Conservation (phyloP, 2,113 vertebrate genomes). For the Coryphaenoides rupestris region DNA sequence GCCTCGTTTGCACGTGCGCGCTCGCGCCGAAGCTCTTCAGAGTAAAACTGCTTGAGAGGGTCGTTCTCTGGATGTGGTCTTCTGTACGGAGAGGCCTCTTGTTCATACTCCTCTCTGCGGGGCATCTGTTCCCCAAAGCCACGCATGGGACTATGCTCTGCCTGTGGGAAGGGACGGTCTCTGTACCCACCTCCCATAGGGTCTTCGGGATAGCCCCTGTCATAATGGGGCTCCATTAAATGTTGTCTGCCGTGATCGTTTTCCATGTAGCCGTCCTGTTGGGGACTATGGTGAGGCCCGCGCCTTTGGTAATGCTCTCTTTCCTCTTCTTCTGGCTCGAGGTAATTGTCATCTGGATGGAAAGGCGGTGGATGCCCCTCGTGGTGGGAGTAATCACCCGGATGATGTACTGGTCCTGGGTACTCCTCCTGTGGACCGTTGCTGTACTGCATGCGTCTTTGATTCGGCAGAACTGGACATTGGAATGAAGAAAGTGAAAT, state of each 20-base stretch:
- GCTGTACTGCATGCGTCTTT: slow-evolving; percentile 13
- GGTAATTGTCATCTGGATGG: slow-evolving; percentile 12
- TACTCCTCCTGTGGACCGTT: not conserved
- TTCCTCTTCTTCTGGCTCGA: slow-evolving; percentile 5
- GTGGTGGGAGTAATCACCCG: not conserved
- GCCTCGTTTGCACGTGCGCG: not conserved
- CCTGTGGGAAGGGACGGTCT: not conserved
- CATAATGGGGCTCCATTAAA: slow-evolving; percentile 21
- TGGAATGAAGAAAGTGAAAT: too few relatives aligned
- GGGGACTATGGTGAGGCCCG: not conserved
- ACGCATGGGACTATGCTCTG: slow-evolving; percentile 2
- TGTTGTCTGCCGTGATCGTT: slow-evolving; percentile 6
- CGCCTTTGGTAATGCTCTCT: not conserved
- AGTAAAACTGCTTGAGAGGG: slow-evolving; percentile 44
- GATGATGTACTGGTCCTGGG: slow-evolving; percentile 8
- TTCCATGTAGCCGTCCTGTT: slow-evolving; percentile 12
- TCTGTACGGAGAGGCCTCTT: slow-evolving; percentile 15
- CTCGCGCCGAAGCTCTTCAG: slow-evolving; percentile 34
- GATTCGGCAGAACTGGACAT: too few relatives aligned
- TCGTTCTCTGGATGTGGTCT: slow-evolving; percentile 35
- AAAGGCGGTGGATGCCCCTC: not conserved
- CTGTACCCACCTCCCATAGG: slow-evolving; percentile 28
- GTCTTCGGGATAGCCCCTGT: not conserved
- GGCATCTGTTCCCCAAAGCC: slow-evolving; percentile 18
- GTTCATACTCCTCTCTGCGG: not conserved